phyloP scores from a whole-genome alignment of 2,113 vertebrate species.

The Osmerus eperlanus region DNA sequence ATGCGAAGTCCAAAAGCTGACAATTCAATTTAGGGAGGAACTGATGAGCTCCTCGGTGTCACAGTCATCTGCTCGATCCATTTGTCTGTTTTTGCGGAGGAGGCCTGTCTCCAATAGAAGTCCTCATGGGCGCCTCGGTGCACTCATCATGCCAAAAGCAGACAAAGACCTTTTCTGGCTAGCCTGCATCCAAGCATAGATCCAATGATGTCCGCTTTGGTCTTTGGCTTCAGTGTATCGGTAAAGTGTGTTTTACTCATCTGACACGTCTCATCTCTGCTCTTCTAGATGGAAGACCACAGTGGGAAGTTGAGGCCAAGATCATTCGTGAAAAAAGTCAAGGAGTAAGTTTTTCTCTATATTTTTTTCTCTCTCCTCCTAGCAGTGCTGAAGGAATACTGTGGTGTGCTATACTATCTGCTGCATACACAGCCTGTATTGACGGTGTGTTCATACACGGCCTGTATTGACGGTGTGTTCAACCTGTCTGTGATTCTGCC shows the following conservation, averaged over 20 bases:
- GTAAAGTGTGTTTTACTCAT: neutral
- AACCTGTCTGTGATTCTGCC: neutral
- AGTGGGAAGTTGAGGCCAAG: conserved; percentile 98
- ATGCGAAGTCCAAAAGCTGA: conserved; percentile 1
- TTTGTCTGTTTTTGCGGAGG: neutral
- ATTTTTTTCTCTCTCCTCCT: no score
- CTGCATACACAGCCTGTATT: neutral
- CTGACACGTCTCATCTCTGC: neutral
- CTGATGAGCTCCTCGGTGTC: neutral
- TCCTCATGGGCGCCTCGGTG: neutral
- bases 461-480: conserved; percentile 1
- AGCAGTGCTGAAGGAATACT: no score
- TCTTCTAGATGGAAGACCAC: conserved; percentile 89
- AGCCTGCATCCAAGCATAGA: neutral
- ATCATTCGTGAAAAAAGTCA: conserved; percentile 92
- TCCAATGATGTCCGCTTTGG: neutral
- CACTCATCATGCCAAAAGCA: conserved; percentile 4
- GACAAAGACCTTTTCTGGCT: neutral
- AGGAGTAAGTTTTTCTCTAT: conserved; percentile 78
- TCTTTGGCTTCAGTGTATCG: neutral
- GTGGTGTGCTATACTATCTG: no score
- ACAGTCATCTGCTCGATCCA: neutral
- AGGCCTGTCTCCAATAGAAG: neutral
- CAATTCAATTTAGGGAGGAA: neutral
- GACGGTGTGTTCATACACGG: neutral